These are phyloP conservation scores for Periplaneta americana DNA, from an alignment of 1,140 invertebrate genomes.

Conservation along the genomic window DNA sequence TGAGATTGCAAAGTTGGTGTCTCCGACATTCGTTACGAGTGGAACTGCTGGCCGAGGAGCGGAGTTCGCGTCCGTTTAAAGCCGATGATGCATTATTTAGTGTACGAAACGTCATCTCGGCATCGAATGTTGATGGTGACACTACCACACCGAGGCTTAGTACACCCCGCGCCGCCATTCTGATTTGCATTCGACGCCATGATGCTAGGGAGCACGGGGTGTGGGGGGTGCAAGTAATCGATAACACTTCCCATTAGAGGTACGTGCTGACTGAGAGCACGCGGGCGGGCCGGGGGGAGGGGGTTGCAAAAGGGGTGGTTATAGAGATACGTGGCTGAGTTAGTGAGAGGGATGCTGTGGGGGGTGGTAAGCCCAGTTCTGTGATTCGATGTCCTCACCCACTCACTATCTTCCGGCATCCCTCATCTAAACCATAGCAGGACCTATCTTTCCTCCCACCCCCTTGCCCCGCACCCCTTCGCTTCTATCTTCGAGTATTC, in stretches of 20 bases:
- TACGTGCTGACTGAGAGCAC: background rate
- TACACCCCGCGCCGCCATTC: slow-evolving; percentile 4
- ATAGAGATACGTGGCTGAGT: background rate
- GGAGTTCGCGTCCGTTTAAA: too few species aligned
- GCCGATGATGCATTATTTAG: too few species aligned
- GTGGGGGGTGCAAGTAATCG: slow-evolving; percentile 4
- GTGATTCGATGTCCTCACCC: slow-evolving; percentile 13
- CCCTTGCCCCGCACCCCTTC: background rate
- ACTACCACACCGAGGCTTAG: too few species aligned
- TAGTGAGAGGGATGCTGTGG: background rate
- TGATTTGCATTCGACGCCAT: slow-evolving; percentile 2
- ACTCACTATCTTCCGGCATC: slow-evolving; percentile 2
- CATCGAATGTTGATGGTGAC: too few species aligned
- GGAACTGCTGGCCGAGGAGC: too few species aligned
- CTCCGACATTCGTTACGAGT: too few species aligned
- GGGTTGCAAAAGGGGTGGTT: slow-evolving; percentile 3
- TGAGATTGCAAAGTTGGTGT: too few species aligned
- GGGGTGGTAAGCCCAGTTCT: slow-evolving; percentile 9
- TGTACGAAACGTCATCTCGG: too few species aligned
- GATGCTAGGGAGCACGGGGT: background rate
- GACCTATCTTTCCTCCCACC: too few species aligned
- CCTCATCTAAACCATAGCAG: background rate
- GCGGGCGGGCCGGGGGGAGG: background rate
- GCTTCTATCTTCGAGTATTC: background rate
- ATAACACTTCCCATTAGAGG: slow-evolving; percentile 13